These are phyloP conservation scores for Neodiprion lecontei DNA, from an alignment of 1,140 invertebrate species.

Conservation along the genomic window DNA sequence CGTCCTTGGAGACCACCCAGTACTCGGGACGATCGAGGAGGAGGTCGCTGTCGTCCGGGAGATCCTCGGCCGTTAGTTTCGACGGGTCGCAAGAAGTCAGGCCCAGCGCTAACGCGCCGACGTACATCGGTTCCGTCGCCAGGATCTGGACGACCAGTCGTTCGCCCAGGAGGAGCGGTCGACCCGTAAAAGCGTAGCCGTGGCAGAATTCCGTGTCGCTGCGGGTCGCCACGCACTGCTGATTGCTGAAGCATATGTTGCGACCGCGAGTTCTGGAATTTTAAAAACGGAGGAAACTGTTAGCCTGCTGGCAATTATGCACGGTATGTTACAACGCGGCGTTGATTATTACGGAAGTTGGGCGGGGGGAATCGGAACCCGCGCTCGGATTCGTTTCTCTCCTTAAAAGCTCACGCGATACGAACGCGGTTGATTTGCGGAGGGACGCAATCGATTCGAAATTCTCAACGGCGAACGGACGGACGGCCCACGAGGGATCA, in stretches of 20 bases:
- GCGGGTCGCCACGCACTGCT: slow-evolving; percentile 81
- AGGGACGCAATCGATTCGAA: neutral
- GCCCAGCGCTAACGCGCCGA: slow-evolving; percentile 89
- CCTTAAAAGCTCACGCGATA: slow-evolving; percentile 1
- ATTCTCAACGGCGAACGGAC: neutral
- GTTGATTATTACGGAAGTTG: neutral
- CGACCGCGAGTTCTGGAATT: slow-evolving; percentile 75
- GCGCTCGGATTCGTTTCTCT: neutral
- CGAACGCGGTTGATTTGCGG: neutral
- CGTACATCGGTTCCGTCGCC: slow-evolving; percentile 83
- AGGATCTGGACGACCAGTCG: slow-evolving; percentile 87
- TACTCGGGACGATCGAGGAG: slow-evolving; percentile 95
- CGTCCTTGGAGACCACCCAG: slow-evolving; percentile 95
- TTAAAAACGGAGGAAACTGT: slow-evolving; percentile 20
- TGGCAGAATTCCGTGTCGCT: slow-evolving; percentile 89
- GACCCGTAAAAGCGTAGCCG: slow-evolving; percentile 91
- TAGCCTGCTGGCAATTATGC: neutral
- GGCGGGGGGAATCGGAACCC: neutral
- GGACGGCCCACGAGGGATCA: neutral
- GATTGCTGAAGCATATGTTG: slow-evolving; percentile 83
- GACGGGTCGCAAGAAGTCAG: slow-evolving; percentile 92
- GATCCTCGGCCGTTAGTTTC: slow-evolving; percentile 71
- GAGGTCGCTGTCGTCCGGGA: slow-evolving; percentile 93
- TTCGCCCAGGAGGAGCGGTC: slow-evolving; percentile 85
- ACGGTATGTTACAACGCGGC: neutral